These are phyloP conservation scores for Leucopsar rothschildi DNA, from an alignment of 2,113 vertebrate species.

Conservation along the genomic window DNA sequence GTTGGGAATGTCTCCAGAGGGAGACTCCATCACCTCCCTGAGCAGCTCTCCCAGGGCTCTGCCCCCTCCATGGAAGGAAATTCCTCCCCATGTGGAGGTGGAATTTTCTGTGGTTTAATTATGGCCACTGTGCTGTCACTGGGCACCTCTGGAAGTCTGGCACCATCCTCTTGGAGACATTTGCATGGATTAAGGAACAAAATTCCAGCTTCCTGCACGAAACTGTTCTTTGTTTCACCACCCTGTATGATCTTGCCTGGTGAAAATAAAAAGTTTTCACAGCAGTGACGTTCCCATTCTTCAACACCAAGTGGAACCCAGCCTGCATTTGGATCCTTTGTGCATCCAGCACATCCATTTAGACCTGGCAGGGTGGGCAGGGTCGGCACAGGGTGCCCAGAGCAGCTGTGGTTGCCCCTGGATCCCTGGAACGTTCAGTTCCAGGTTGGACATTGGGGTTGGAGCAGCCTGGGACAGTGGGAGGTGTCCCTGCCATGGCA, in stretches of 20 bases:
- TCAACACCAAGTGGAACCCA: neutral
- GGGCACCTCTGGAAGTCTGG: neutral
- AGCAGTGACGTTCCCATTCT: neutral
- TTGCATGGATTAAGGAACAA: neutral
- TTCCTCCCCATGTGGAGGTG: neutral
- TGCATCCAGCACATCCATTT: neutral
- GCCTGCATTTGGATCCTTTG: neutral
- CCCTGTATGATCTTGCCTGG: no score
- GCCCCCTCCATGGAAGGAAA: neutral
- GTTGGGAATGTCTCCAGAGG: neutral
- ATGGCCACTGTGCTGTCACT: neutral
- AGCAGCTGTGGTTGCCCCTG: neutral
- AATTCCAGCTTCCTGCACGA: neutral
- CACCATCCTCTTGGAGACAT: neutral
- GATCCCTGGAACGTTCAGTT: neutral
- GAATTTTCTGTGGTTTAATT: neutral
- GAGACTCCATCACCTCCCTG: neutral
- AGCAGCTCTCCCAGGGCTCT: neutral
- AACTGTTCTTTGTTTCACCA: neutral
- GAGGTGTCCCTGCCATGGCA: neutral
- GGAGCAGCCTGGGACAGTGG: no score
- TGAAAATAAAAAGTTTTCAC: neutral
- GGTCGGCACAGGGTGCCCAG: neutral
- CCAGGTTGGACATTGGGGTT: rapidly evolving
- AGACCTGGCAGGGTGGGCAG: neutral